A percentile compares a stretch with the other conserved stretches of the same genome.
phyloP scores from a whole-genome alignment of 2,888 invertebrate genomes.

The Mactromeris polynyma region DNA sequence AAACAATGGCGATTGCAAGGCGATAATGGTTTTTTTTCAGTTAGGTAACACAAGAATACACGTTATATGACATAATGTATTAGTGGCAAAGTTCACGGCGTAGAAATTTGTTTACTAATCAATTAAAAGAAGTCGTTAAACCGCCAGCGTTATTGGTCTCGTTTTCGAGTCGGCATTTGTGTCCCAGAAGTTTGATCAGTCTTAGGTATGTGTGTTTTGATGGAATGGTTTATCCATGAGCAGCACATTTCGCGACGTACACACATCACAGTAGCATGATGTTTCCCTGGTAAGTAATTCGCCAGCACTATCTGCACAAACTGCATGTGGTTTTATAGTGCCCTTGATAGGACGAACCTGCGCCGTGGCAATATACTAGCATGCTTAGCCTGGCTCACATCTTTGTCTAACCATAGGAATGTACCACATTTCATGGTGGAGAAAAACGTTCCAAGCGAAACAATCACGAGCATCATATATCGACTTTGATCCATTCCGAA shows the following conservation, averaged over 20 bases:
- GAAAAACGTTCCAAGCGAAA: not conserved
- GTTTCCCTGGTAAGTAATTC: not conserved
- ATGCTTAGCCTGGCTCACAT: not conserved
- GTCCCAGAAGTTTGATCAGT: no score
- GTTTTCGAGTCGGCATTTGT: no score
- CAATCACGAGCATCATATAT: not conserved
- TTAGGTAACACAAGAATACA: no score
- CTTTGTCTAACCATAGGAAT: not conserved
- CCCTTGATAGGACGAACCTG: not conserved
- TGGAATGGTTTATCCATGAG: not conserved
- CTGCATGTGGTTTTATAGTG: not conserved
- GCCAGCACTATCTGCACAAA: not conserved
- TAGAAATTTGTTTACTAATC: no score
- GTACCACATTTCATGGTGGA: not conserved
- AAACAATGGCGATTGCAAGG: no score
- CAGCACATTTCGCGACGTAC: not conserved
- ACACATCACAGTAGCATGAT: not conserved
- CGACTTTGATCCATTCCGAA: no score
- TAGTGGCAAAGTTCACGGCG: no score
- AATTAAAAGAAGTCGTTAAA: no score
- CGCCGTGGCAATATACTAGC: not conserved
- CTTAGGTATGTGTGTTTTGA: not conserved
- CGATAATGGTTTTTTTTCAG: no score
- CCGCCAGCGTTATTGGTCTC: no score
- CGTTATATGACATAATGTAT: no score